Base-by-base conservation (phyloP, 2,888 invertebrate genomes). In the Ischnus inquisitorius region DNA sequence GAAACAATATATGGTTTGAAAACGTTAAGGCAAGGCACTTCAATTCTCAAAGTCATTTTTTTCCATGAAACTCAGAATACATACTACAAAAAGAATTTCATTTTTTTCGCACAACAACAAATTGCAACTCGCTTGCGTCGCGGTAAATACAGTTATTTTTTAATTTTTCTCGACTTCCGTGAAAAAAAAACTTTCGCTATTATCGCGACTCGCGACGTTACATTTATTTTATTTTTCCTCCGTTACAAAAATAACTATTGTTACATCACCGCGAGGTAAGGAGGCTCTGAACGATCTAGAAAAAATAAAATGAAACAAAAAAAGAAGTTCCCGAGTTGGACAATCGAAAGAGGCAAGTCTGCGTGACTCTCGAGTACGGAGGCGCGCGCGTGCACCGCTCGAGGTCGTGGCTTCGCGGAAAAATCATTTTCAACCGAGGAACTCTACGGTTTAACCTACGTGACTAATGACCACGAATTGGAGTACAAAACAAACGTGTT, bases 391-490 rank as follows among this genome's bases (percentile, higher is more conserved):
- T 19, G 57, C 48, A 64, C 46, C 34, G 62, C 28, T 62, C 64
- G 62, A 75, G 74, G 64, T 22, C 62, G 10, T 64, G 28, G 34
- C 54, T 60, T 48, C 41, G 3, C 22, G 60, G 57, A 57, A 16
- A 64, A 67, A 77, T 77, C 12, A 60, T 67, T 77, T 77, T 77
- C 57, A 77, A 34, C 54, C 19, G 54, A 16, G 54, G 51, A 54
- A 10, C 54, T 3, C 67, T 28, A n/a, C 43, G 8, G 8, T 25
- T 39, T 46, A 28, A 1, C n/a, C 25, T 43, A 54, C 57, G 57
- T 57, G 67, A 68, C 57, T 77, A 77, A 68, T 68, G 67, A 57
- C 28, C 25, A 25, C 41, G 57, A 77, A 77, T 68, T 68, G 46
- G 46, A 75, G 64, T 8, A 28, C 34, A 64, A 48, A 34, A 19